phyloP scores from a whole-genome alignment of 2,797 vertebrate species.

The Melanotaenia trifasciata region DNA sequence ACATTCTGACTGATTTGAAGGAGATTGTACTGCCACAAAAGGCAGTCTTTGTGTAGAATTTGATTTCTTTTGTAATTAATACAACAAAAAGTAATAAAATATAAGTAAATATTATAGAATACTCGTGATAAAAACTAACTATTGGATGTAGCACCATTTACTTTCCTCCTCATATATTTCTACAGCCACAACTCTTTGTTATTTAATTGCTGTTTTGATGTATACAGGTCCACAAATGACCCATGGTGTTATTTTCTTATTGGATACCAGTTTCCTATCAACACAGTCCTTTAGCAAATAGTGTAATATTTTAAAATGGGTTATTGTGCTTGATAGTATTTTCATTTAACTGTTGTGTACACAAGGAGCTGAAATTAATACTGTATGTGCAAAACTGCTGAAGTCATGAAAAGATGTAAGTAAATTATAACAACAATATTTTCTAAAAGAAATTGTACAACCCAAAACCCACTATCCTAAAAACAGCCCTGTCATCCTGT shows the following conservation, averaged over 20 bases:
- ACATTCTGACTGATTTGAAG: neutral
- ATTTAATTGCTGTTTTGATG: neutral
- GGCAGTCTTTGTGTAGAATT: neutral
- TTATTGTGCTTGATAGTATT: neutral
- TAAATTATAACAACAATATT: constrained; percentile 5
- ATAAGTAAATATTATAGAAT: neutral
- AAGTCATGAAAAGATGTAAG: constrained; percentile 9
- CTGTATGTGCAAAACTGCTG: neutral
- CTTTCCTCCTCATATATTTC: neutral
- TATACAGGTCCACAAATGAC: neutral
- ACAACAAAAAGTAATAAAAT: neutral
- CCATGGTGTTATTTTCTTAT: neutral
- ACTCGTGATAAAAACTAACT: neutral
- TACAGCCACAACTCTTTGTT: neutral
- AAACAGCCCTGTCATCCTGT: constrained; percentile 47
- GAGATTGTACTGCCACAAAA: neutral
- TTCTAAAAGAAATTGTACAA: constrained; percentile 4
- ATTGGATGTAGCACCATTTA: neutral
- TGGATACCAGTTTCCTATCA: neutral
- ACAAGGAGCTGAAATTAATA: constrained; percentile 19
- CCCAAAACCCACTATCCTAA: constrained; percentile 15
- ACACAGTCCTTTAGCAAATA: neutral
- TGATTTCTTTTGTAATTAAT: neutral
- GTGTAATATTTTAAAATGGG: constrained; percentile 16
- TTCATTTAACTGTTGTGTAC: neutral